phyloP scores from a whole-genome alignment of 2,797 vertebrate species.

The Helarctos malayanus region DNA sequence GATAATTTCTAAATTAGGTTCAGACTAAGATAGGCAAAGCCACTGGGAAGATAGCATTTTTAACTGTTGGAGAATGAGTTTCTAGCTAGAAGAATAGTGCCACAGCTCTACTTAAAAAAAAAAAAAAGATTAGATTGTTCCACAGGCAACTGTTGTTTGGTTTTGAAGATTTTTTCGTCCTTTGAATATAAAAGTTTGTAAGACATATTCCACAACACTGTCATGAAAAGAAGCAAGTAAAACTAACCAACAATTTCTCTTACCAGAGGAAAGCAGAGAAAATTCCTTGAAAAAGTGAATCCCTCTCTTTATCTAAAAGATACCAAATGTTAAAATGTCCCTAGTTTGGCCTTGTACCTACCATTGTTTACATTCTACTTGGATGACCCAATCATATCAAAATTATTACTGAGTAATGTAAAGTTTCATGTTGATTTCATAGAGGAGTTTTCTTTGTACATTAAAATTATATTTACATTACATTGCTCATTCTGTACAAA shows the following conservation, averaged over 20 bases:
- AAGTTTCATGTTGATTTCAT: not conserved
- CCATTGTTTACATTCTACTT: not conserved
- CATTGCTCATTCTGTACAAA: not conserved
- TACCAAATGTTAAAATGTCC: not conserved
- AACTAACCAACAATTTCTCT: not conserved
- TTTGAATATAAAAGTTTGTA: not conserved
- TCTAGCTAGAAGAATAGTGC: not conserved
- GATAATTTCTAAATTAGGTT: not conserved
- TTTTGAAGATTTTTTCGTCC: not conserved
- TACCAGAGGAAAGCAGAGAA: not conserved
- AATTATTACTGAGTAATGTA: not conserved
- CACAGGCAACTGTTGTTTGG: not conserved
- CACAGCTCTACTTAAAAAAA: not conserved
- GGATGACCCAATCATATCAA: not conserved
- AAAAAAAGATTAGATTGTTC: not conserved
- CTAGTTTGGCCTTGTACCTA: not conserved
- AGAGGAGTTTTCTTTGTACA: not conserved
- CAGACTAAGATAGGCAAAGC: not conserved
- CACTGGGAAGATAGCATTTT: not conserved
- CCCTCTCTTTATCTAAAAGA: not conserved
- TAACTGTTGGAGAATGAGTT: not conserved
- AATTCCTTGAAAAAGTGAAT: not conserved
- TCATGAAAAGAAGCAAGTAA: not conserved
- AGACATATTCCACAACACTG: not conserved
- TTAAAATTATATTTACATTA: not conserved